These are phyloP conservation scores for Actinia equina DNA, from an alignment of 64 coral and sea anemone species.

Conservation along the genomic window DNA sequence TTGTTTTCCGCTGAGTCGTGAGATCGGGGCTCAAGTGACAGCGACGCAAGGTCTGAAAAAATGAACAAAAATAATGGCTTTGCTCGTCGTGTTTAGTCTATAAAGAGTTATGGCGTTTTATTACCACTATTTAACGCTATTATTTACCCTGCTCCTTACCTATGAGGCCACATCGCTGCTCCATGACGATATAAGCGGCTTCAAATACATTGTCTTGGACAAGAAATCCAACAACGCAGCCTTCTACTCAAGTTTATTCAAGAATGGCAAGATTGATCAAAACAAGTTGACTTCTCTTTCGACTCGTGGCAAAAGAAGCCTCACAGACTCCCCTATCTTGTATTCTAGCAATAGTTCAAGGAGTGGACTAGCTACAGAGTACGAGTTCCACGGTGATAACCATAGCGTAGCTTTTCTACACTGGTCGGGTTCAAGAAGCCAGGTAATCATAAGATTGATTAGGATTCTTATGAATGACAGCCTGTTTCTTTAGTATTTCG, in stretches of 20 bases:
- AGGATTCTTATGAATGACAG: neutral
- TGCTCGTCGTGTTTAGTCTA: neutral
- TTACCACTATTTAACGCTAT: neutral
- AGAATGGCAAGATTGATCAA: neutral
- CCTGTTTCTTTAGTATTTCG: neutral
- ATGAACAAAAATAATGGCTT: neutral
- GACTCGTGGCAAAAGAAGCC: neutral
- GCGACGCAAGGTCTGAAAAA: neutral
- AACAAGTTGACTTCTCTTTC: neutral
- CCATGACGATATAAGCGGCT: neutral
- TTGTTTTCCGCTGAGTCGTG: neutral
- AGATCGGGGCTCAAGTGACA: neutral
- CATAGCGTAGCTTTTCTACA: conserved; percentile 58
- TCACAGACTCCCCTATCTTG: neutral
- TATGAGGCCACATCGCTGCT: neutral
- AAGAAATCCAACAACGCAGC: neutral
- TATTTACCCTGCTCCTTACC: neutral
- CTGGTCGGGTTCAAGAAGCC: conserved; percentile 47
- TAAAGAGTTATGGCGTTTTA: conserved; percentile 8
- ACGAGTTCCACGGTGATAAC: conserved; percentile 54
- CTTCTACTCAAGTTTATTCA: conserved; percentile 18
- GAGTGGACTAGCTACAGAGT: conserved; percentile 22
- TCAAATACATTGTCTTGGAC: conserved; percentile 7
- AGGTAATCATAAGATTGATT: conserved; percentile 1
- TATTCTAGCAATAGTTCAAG: conserved; percentile 3